A percentile compares a stretch with the other conserved stretches of the same genome.
Conservation (phyloP, 2,113 vertebrate species). For the Phaethon lepturus region DNA sequence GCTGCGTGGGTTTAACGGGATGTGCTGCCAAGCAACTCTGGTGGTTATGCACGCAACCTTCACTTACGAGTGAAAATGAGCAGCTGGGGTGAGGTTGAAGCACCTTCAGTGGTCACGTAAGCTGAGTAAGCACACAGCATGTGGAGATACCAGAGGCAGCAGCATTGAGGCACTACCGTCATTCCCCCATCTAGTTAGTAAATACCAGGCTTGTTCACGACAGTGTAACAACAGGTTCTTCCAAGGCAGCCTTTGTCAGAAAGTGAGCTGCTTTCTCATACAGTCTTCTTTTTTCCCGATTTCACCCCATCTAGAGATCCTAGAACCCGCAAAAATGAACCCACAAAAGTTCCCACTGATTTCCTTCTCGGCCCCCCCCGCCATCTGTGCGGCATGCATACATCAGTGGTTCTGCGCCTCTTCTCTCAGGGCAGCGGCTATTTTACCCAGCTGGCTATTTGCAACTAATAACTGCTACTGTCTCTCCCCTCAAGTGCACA, state of each 20-base stretch:
- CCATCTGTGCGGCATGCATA: neutral
- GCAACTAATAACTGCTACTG: accelerated
- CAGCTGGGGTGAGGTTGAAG: neutral
- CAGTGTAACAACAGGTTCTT: neutral
- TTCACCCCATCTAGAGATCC: neutral
- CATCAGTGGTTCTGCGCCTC: neutral
- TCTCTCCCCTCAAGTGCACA: neutral
- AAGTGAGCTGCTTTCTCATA: neutral
- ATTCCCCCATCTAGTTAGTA: neutral
- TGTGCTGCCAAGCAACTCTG: neutral
- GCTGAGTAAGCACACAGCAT: accelerated
- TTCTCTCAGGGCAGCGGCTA: neutral
- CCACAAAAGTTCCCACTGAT: neutral
- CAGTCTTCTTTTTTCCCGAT: neutral
- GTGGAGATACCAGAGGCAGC: neutral
- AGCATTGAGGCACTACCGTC: neutral
- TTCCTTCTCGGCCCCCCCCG: neutral
- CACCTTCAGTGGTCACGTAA: neutral
- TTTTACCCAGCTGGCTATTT: neutral
- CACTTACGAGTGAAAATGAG: neutral
- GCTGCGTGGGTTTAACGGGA: neutral
- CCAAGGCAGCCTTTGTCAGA: neutral
- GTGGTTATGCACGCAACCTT: accelerated
- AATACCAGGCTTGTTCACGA: neutral
- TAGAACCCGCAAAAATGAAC: neutral